A percentile compares a stretch with the other conserved stretches of the same genome.
These are phyloP conservation scores for Acrobasis suavella DNA, from an alignment of 2,888 invertebrate species.

Conservation along the genomic window DNA sequence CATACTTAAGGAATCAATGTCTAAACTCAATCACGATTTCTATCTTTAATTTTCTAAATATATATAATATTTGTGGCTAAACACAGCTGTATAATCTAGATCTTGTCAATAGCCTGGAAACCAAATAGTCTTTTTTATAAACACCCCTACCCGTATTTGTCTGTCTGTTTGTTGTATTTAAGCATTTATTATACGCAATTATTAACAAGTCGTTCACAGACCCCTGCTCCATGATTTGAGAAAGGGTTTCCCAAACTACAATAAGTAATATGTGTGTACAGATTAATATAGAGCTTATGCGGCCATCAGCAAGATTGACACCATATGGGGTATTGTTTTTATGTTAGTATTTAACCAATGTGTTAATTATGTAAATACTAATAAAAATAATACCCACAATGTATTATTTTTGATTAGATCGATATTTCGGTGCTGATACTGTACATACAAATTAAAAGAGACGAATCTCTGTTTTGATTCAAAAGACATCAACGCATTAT, in stretches of 20 bases:
- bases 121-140: constrained; percentile 44
- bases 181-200: constrained; percentile 79
- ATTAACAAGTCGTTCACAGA: constrained; percentile 75
- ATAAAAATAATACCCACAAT: too few relatives aligned
- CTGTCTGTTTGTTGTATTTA: constrained; percentile 77
- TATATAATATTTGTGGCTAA: too few relatives aligned
- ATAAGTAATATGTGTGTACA: background rate
- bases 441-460: too few relatives aligned
- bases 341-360: too few relatives aligned
- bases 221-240: constrained; percentile 46
- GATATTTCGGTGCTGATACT: too few relatives aligned
- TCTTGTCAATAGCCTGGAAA: constrained; percentile 57
- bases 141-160: constrained; percentile 72
- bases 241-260: constrained; percentile 50
- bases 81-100: constrained; percentile 15
- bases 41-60: too few relatives aligned
- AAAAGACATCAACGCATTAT: background rate
- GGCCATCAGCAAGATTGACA: too few relatives aligned
- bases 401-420: too few relatives aligned
- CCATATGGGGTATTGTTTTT: too few relatives aligned
- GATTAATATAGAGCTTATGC: background rate
- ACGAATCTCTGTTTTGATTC: background rate
- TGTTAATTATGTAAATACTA: too few relatives aligned
- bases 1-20: too few relatives aligned
- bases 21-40: too few relatives aligned